A percentile compares a stretch with the other conserved stretches of the same genome.
These are phyloP conservation scores for Colistium nudipinnis DNA, from an alignment of 2,113 vertebrate species.

Conservation along the genomic window DNA sequence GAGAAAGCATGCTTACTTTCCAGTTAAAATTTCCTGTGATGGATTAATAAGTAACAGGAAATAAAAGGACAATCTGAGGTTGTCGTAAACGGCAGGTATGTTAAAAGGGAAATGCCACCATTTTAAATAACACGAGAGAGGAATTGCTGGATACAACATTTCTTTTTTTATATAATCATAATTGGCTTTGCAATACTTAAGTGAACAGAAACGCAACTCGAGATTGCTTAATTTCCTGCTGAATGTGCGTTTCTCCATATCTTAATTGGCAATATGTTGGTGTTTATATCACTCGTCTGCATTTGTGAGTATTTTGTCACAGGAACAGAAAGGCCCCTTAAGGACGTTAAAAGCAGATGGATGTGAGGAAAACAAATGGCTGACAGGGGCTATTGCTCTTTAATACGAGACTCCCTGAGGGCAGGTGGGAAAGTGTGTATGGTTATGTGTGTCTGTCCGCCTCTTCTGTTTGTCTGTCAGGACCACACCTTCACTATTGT, in stretches of 20 bases:
- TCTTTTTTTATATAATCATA: no score
- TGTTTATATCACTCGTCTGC: conserved; percentile 38
- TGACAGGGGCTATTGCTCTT: conserved; percentile 43
- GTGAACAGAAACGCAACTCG: no score
- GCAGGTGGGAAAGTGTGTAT: conserved; percentile 33
- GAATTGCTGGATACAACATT: no score
- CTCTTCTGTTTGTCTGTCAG: conserved; percentile 47
- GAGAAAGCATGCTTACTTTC: neutral
- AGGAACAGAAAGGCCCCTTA: conserved; percentile 41
- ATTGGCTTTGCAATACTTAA: no score
- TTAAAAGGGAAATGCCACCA: neutral
- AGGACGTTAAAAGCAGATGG: conserved; percentile 33
- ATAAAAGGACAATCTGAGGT: neutral
- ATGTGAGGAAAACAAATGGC: conserved; percentile 50
- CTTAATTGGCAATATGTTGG: no score
- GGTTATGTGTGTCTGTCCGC: conserved; percentile 41
- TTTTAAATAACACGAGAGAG: no score
- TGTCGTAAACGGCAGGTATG: neutral
- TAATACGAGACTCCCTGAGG: conserved; percentile 42
- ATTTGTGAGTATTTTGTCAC: conserved; percentile 56
- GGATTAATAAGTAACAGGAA: conserved; percentile 51
- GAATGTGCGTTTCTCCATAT: no score
- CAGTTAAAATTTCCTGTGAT: neutral
- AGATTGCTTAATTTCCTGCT: no score
- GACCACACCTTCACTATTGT: conserved; percentile 69